Percentiles rank a stretch among this genome's conserved stretches.
These are phyloP conservation scores for Chionis minor DNA, from an alignment of 2,113 vertebrate genomes.

Conservation along the genomic window DNA sequence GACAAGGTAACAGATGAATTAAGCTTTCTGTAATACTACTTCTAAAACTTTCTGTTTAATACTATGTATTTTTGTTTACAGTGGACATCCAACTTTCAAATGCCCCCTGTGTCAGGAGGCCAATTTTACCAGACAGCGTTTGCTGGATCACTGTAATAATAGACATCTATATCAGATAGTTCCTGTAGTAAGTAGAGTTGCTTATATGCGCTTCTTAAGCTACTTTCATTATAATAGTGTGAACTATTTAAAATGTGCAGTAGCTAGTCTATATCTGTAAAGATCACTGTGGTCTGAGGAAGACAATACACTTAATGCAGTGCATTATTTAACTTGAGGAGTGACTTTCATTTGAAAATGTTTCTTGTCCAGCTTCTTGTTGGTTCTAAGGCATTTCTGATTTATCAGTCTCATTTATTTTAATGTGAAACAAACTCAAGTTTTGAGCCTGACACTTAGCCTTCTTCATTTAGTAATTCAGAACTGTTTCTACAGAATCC, in stretches of 20 bases:
- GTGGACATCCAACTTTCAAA: conserved; percentile 75
- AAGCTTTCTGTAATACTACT: neutral
- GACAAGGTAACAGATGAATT: neutral
- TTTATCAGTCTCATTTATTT: neutral
- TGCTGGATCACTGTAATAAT: conserved; percentile 83
- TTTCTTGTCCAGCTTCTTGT: neutral
- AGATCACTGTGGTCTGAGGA: neutral
- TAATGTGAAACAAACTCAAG: neutral
- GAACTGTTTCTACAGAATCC: neutral
- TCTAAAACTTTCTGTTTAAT: neutral
- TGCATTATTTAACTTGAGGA: neutral
- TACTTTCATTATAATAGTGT: neutral
- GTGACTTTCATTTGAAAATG: neutral
- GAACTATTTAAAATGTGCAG: neutral
- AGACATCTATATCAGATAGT: conserved; percentile 78
- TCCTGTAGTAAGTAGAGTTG: conserved; percentile 76
- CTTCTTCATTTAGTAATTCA: neutral
- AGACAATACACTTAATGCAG: neutral
- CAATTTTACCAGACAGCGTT: conserved; percentile 79
- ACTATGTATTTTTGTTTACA: conserved; percentile 51
- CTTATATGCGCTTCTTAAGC: neutral
- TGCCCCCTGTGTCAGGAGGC: conserved; percentile 84
- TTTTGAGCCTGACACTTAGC: neutral
- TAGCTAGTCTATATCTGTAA: neutral
- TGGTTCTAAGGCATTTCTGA: neutral